Conservation (phyloP, 2,888 invertebrate species). For the Drosophila melanosoma region DNA sequence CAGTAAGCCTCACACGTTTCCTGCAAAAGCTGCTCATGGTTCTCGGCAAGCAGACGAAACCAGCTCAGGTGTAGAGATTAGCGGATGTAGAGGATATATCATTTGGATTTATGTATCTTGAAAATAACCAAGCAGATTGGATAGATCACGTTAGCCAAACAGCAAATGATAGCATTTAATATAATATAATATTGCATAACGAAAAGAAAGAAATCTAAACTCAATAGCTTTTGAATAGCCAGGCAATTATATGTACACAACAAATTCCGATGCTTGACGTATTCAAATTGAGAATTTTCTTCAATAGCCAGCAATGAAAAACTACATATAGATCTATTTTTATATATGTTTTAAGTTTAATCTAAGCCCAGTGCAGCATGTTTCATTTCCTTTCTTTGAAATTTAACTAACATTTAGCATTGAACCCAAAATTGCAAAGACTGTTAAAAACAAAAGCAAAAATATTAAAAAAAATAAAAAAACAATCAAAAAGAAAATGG, state of each 20-base stretch:
- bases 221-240: constrained; percentile 66
- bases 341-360: constrained; percentile 69
- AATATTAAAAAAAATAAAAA: constrained; percentile 35
- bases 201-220: constrained; percentile 28
- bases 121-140: constrained; percentile 19
- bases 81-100: constrained; percentile 12
- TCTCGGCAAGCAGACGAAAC: constrained; percentile 89
- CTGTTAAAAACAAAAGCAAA: constrained; percentile 46
- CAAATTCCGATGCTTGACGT: constrained; percentile 27
- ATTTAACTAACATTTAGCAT: constrained; percentile 35
- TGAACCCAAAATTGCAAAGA: constrained; percentile 49
- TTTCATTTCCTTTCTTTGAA: constrained; percentile 11
- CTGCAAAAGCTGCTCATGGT: constrained; percentile 91
- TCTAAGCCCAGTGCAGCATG: constrained; percentile 41
- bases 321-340: constrained; percentile 59
- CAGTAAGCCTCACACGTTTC: constrained; percentile 88
- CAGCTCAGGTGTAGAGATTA: constrained; percentile 88
- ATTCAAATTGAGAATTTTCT: constrained; percentile 21
- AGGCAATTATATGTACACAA: constrained; percentile 18
- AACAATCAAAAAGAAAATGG: constrained; percentile 4
- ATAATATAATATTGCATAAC: constrained; percentile 47
- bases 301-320: constrained; percentile 20
- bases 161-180: constrained; percentile 69
- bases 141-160: constrained; percentile 54
- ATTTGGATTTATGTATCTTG: constrained; percentile 22